These are phyloP conservation scores for Campoletis raptor DNA, from an alignment of 2,888 invertebrate genomes.

Conservation along the genomic window DNA sequence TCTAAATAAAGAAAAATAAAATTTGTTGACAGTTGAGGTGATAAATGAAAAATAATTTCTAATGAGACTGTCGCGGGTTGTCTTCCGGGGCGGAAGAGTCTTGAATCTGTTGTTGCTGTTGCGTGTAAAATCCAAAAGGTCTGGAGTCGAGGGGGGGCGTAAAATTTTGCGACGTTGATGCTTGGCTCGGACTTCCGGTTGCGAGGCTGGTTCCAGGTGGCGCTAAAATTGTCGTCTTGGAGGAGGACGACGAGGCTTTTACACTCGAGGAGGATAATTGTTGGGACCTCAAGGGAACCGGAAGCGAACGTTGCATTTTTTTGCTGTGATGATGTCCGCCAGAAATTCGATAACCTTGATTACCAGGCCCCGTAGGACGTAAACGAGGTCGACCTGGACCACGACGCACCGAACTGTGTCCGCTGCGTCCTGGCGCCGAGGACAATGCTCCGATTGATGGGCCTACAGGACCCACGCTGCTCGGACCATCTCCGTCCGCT, in stretches of 20 bases:
- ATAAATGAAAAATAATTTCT: slow-evolving; percentile 12
- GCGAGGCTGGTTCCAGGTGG: slow-evolving; percentile 47
- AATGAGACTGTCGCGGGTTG: slow-evolving; percentile 69
- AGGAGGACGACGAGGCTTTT: slow-evolving; percentile 69
- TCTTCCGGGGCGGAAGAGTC: slow-evolving; percentile 66
- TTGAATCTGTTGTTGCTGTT: slow-evolving; percentile 71
- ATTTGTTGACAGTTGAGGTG: neutral
- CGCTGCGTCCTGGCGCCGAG: slow-evolving; percentile 74
- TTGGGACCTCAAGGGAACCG: slow-evolving; percentile 82
- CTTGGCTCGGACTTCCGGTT: slow-evolving; percentile 9
- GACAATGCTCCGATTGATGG: slow-evolving; percentile 75
- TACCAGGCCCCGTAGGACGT: slow-evolving; percentile 88
- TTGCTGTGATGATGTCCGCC: slow-evolving; percentile 72
- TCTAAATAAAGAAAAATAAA: neutral
- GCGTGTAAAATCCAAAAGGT: slow-evolving; percentile 83
- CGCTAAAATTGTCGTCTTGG: slow-evolving; percentile 54
- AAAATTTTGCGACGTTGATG: slow-evolving; percentile 68
- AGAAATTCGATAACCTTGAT: slow-evolving; percentile 88
- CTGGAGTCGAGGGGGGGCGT: slow-evolving; percentile 70
- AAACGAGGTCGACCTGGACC: slow-evolving; percentile 90
- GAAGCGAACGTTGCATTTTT: slow-evolving; percentile 80
- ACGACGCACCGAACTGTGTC: slow-evolving; percentile 84
- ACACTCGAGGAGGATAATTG: slow-evolving; percentile 70
- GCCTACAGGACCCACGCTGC: slow-evolving; percentile 78
- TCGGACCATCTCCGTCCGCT: slow-evolving; percentile 80